Percentiles rank a stretch among this genome's conserved stretches.
phyloP scores from a whole-genome alignment of 2,888 invertebrate species.

The Apotomis turbidana region DNA sequence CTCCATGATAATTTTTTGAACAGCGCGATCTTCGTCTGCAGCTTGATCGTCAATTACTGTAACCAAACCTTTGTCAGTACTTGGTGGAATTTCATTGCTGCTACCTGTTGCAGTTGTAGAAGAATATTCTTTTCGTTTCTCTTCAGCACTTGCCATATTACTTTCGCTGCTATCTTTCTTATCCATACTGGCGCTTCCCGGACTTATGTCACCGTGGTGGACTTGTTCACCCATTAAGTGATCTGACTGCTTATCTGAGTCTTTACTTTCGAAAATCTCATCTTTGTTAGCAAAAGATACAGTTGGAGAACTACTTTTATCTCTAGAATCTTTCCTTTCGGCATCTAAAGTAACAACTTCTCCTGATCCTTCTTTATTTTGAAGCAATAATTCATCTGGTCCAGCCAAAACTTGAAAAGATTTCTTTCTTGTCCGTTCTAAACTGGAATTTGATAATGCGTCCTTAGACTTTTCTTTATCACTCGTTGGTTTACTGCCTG shows the following conservation, averaged over 20 bases:
- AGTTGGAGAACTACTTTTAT: constrained; percentile 63
- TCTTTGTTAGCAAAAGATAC: constrained; percentile 77
- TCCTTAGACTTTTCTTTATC: constrained; percentile 47
- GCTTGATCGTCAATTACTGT: constrained; percentile 61
- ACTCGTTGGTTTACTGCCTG: constrained; percentile 44
- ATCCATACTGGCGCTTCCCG: constrained; percentile 54
- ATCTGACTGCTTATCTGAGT: constrained; percentile 60
- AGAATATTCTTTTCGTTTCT: constrained; percentile 62
- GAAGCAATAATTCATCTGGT: constrained; percentile 60
- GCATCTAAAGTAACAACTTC: constrained; percentile 57
- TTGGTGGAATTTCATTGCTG: constrained; percentile 61
- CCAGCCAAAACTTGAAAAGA: constrained; percentile 77
- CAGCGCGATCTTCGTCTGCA: constrained; percentile 60
- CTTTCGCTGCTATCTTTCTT: constrained; percentile 57
- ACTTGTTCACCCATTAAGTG: constrained; percentile 73
- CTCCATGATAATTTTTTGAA: constrained; percentile 68
- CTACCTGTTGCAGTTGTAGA: constrained; percentile 67
- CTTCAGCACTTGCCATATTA: constrained; percentile 56
- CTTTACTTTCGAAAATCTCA: constrained; percentile 69
- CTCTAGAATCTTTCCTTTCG: constrained; percentile 64
- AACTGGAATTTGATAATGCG: constrained; percentile 50
- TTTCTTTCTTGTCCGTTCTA: constrained; percentile 67
- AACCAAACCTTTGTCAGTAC: constrained; percentile 63
- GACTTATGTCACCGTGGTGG: constrained; percentile 54
- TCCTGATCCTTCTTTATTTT: constrained; percentile 58